phyloP scores from a whole-genome alignment of 2,113 vertebrate species.

The Trogon melanurus region DNA sequence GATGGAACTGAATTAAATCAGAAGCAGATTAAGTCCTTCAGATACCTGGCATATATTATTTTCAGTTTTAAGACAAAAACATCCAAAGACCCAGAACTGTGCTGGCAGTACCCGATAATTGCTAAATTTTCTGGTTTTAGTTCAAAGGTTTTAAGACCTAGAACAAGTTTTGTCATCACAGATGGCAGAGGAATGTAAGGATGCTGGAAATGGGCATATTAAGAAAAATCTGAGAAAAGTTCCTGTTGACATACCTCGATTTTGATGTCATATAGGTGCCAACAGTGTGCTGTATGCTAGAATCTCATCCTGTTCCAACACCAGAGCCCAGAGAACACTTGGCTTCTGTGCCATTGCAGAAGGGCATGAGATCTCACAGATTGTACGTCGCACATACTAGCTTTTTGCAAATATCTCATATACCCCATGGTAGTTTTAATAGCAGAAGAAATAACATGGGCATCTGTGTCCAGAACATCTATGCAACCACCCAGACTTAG shows the following conservation, averaged over 20 bases:
- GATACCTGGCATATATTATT: not conserved
- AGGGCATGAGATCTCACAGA: not conserved
- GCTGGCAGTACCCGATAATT: not conserved
- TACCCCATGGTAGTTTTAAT: rapidly evolving
- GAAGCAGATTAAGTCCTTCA: not conserved
- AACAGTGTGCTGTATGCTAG: not conserved
- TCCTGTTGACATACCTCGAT: not conserved
- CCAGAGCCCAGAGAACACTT: not conserved
- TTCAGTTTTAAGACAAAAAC: not conserved
- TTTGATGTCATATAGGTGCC: not conserved
- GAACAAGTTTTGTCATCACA: not conserved
- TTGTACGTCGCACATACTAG: not conserved
- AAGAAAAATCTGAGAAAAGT: not conserved
- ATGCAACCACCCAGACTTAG: not conserved
- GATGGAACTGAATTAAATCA: not conserved
- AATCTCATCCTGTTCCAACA: not conserved
- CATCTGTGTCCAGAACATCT: not conserved
- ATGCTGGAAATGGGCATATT: rapidly evolving
- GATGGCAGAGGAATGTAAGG: not conserved
- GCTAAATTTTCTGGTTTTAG: not conserved
- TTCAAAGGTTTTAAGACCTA: not conserved
- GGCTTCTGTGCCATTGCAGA: not conserved
- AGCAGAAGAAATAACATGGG: not conserved
- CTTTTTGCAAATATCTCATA: not conserved
- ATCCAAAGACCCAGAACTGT: not conserved